A percentile compares a stretch with the other conserved stretches of the same genome.
These are phyloP conservation scores for Hemichromis elongatus DNA, from an alignment of 2,113 vertebrate genomes.

Conservation along the genomic window DNA sequence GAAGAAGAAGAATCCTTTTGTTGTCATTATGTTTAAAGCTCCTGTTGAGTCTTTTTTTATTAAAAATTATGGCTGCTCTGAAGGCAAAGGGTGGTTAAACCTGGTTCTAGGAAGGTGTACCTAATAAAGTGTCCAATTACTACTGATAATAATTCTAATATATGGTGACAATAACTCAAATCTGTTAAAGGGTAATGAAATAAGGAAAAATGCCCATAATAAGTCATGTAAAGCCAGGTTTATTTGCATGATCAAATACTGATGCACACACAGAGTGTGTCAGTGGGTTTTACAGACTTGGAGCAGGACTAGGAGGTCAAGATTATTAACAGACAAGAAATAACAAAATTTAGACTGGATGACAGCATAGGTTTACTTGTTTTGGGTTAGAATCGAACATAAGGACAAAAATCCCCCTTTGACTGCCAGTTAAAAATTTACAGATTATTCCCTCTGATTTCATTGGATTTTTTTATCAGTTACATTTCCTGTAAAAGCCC, in stretches of 20 bases:
- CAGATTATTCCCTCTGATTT: not conserved
- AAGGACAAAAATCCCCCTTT: not conserved
- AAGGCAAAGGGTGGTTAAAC: rapidly evolving
- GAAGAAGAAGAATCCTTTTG: not conserved
- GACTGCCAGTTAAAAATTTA: not conserved
- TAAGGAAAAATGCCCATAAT: too few relatives aligned
- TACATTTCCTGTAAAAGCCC: not conserved
- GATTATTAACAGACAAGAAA: not conserved
- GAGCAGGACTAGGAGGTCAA: not conserved
- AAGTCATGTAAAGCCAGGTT: not conserved
- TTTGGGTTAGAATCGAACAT: not conserved
- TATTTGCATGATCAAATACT: not conserved
- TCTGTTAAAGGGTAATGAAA: not conserved
- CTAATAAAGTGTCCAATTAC: not conserved
- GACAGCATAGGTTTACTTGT: rapidly evolving
- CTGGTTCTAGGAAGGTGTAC: not conserved
- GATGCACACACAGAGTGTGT: not conserved
- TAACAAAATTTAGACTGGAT: not conserved
- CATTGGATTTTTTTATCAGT: not conserved
- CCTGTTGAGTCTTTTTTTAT: not conserved
- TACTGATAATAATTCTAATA: not conserved
- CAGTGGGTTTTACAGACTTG: not conserved
- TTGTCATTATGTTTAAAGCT: not conserved
- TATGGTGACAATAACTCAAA: not conserved
- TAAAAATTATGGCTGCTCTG: not conserved